These are phyloP conservation scores for Ammodytes dubius DNA, from an alignment of 2,113 vertebrate genomes.

Conservation along the genomic window DNA sequence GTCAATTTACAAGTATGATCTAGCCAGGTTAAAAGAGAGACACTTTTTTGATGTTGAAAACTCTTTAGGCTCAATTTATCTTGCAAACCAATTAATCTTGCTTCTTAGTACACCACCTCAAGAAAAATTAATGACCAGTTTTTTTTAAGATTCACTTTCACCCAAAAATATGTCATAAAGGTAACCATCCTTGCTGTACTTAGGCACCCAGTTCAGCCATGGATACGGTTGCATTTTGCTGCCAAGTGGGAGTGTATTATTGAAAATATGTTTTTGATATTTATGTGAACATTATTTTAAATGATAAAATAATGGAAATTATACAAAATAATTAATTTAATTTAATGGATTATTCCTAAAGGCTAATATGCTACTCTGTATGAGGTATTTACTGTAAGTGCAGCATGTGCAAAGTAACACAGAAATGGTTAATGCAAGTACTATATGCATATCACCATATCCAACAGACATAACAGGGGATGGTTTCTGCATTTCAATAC, in stretches of 20 bases:
- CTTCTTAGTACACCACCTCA: not conserved
- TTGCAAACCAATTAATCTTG: too few species aligned
- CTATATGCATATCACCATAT: slow-evolving; percentile 19
- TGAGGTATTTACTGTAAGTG: slow-evolving; percentile 26
- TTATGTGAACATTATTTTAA: slow-evolving; percentile 9
- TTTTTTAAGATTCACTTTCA: not conserved
- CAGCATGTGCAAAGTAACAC: slow-evolving; percentile 28
- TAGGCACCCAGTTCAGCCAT: not conserved
- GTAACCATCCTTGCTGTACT: not conserved
- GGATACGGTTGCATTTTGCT: not conserved
- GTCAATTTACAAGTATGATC: too few species aligned
- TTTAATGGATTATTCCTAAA: not conserved
- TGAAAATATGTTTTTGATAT: not conserved
- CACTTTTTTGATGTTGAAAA: too few species aligned
- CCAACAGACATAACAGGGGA: slow-evolving; percentile 16
- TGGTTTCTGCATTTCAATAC: slow-evolving; percentile 14
- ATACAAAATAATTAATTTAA: not conserved
- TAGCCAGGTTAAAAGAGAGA: too few species aligned
- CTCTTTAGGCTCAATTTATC: too few species aligned
- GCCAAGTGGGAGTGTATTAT: not conserved
- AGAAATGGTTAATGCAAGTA: slow-evolving; percentile 26
- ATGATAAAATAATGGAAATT: too few species aligned
- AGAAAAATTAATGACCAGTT: too few species aligned
- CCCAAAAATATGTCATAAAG: not conserved
- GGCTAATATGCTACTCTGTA: slow-evolving; percentile 15